Conservation (phyloP, 2,113 vertebrate species). For the Mus spicilegus region DNA sequence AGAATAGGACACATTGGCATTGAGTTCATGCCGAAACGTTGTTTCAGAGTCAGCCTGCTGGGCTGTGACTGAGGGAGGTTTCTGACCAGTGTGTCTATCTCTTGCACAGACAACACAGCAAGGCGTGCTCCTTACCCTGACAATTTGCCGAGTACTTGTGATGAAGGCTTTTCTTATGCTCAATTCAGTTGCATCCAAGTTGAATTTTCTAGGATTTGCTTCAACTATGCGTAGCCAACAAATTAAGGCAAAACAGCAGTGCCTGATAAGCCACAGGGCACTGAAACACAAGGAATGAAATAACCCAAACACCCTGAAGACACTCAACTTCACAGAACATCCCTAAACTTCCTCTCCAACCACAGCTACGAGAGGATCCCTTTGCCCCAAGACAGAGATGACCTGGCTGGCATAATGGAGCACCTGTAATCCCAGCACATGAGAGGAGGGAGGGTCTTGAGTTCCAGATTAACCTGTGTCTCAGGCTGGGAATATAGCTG, state of each 20-base stretch:
- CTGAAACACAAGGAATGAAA: neutral
- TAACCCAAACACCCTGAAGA: neutral
- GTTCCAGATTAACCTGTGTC: neutral
- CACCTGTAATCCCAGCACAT: neutral
- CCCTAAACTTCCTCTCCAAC: slow-evolving; percentile 19
- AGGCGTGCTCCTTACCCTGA: slow-evolving; percentile 89
- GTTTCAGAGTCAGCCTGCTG: neutral
- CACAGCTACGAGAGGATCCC: neutral
- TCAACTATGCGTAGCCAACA: slow-evolving; percentile 93
- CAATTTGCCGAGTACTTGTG: slow-evolving; percentile 92
- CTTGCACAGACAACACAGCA: neutral
- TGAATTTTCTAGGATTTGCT: slow-evolving; percentile 98
- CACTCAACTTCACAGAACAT: neutral
- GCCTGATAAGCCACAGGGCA: neutral
- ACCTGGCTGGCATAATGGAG: neutral
- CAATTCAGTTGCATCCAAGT: slow-evolving; percentile 93
- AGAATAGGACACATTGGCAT: neutral
- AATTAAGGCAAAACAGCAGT: slow-evolving; percentile 84
- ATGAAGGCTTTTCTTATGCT: slow-evolving; percentile 97
- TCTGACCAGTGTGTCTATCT: neutral
- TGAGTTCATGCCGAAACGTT: slow-evolving; percentile 30
- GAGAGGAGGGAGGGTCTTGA: neutral
- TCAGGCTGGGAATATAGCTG: neutral
- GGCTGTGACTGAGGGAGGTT: slow-evolving; percentile 16
- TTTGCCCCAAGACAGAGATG: neutral